Evolutionary conservation across 2,113 vertebrate species (phyloP), one percentile per base, ranked within the genome.

Genomic region (Nothocercus nigrocapillus): DNA sequence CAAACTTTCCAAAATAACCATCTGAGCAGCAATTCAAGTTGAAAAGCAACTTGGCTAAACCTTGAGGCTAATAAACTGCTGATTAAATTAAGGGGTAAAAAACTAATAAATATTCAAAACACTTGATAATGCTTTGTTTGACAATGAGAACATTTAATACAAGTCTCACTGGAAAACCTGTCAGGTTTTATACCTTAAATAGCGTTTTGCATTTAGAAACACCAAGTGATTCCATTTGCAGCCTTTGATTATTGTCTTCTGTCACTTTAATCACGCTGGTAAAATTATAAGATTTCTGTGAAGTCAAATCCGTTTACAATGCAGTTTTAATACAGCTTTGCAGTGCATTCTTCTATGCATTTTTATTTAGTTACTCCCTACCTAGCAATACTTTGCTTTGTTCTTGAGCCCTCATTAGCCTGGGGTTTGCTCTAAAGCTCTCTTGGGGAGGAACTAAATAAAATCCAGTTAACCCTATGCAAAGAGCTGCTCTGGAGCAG

Each of bases 31-130:
- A 95, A 93, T 94, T 96, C 85, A 87, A 94, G 91, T 94, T 97
- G 96, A 97, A 97, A 97, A 96, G 88, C 96, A 95, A 96, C 91
- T 92, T 91, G 90, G 90, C 92, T 95, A 93, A 89, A 95, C 96
- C 97, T 96, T 51, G 82, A 94, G 97, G 97, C 97, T 93, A 95
- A 92, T 94, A 95, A 96, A 94, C 94, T 92, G 95, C 95, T 96
- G 96, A 97, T 97, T 97, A 97, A 97, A 94, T 97, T 96, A 95
- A 95, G 96, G 92, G 80, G 96, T 95, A 97, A 97, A 72, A 96
- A 97, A 95, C 82, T 97, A 96, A 97, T 97, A 97, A 97, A 97
- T 97, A 97, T 97, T 97, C 97, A 97, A 93, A 96, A 92, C 94
- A 94, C 74, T 96, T 95, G 95, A 97, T 94, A 97, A 96, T 95